Percentiles rank a stretch among this genome's conserved stretches.
phyloP scores from a whole-genome alignment of 2,113 vertebrate genomes.

The Cariama cristata region DNA sequence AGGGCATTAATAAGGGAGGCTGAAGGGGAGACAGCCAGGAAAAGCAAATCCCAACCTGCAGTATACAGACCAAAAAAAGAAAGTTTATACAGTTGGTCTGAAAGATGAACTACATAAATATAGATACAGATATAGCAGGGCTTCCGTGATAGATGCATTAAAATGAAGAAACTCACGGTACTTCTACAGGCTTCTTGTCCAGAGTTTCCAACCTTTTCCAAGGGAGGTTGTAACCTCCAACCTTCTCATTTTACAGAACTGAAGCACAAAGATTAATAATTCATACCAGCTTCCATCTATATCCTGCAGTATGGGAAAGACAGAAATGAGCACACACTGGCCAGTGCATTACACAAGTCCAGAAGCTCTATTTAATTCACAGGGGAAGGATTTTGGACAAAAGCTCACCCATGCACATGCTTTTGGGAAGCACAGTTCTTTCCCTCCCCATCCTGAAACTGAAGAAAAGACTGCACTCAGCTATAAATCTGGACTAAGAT shows the following conservation, averaged over 20 bases:
- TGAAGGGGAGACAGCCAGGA: not conserved
- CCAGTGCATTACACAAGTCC: not conserved
- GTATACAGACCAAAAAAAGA: not conserved
- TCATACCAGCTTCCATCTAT: not conserved
- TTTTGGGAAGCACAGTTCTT: not conserved
- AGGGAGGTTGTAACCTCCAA: not conserved
- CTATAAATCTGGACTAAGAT: constrained; percentile 63
- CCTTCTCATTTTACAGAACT: not conserved
- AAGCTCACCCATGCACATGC: not conserved
- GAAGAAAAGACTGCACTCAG: not conserved
- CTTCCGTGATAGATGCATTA: not conserved
- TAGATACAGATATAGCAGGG: not conserved
- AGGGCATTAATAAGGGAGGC: not conserved
- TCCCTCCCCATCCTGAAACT: not conserved
- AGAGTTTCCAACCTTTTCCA: not conserved
- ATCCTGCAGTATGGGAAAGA: not conserved
- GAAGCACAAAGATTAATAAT: not conserved
- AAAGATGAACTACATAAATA: not conserved
- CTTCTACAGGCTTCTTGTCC: not conserved
- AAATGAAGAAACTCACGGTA: not conserved
- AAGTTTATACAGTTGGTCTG: not conserved
- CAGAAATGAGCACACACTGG: not conserved
- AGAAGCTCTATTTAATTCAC: not conserved
- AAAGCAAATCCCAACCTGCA: constrained; percentile 21
- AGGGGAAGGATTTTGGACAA: not conserved